Evolutionary conservation across 2,888 invertebrate genomes (phyloP), one percentile per base, ranked within the genome.

Genomic region (Ophion costatus): DNA sequence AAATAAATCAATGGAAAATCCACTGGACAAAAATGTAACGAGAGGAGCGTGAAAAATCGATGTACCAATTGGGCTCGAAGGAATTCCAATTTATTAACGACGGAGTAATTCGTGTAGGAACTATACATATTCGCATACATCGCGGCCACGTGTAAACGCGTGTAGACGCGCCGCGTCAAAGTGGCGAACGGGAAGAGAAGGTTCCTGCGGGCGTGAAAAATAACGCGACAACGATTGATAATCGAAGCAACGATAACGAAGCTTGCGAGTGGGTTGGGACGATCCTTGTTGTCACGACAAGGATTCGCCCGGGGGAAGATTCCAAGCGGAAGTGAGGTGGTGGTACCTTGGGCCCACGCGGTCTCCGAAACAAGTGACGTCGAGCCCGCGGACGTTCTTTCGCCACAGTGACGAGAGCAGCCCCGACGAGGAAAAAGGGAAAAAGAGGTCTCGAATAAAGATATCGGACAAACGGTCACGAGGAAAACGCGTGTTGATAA

Each of bases 31-130:
- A 59, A n/a, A 42, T 5, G 42, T 38, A 57, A 42, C 3, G 24
- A 59, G 17, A 10, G 11, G 57, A 67, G 0, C 6, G 38, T 10
- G 0, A 75, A 63, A 51, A 67, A 22, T 56, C 0, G 5, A 4
- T 14, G 2, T 51, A 5, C 17, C 17, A 4, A 17, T 10, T 66
- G 38, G 17, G 56, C 29, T 38, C 45, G 57, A 45, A 80, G 66
- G 75, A 84, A 82, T 82, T 66, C 75, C 79, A n/a, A 75, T 84
- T 84, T 84, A 84, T 84, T 81, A 70, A 38, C 45, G 57, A 61
- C 69, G 74, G 70, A 69, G 33, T 66, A 38, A 77, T 78, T 70
- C 24, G 63, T 69, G 38, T 74, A 78, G 73, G 73, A 73, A 71
- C 59, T 79, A 61, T 69, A 79, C 66, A 83, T 75, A 63, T 61